phyloP scores from a whole-genome alignment of 2,888 invertebrate genomes.

The Drosophila paranaensis region DNA sequence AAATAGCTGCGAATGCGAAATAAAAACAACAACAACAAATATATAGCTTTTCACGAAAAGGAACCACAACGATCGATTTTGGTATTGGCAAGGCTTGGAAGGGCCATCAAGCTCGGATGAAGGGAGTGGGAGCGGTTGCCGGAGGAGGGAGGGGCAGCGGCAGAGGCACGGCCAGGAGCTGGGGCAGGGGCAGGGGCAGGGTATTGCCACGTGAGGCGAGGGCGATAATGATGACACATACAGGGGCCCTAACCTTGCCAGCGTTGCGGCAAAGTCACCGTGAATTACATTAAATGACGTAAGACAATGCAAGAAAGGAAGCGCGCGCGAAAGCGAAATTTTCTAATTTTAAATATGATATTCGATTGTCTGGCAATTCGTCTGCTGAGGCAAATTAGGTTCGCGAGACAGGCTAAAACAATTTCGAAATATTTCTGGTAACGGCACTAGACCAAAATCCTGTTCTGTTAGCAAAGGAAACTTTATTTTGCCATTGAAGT shows the following conservation, averaged over 20 bases:
- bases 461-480: not conserved
- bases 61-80: conserved; percentile 76
- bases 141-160: not conserved
- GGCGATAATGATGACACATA: conserved; percentile 76
- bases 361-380: conserved; percentile 13
- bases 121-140: not conserved
- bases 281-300: conserved; percentile 56
- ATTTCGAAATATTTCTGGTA: no score
- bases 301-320: conserved; percentile 47
- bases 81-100: conserved; percentile 69
- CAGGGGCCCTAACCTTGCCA: conserved; percentile 52
- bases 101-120: conserved; percentile 20
- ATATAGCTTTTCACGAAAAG: conserved; percentile 66
- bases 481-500: not conserved
- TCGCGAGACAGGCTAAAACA: not conserved
- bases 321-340: conserved; percentile 17
- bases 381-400: not conserved
- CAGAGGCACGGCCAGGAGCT: not conserved
- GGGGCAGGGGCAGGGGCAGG: not conserved
- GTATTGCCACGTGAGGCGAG: conserved; percentile 51
- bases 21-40: conserved; percentile 11
- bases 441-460: no score
- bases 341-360: conserved; percentile 22
- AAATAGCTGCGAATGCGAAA: conserved; percentile 39
- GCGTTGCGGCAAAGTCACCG: conserved; percentile 53